Evolutionary conservation across 2,888 invertebrate species (phyloP), one percentile per base, ranked within the genome.

Genomic region (Drosophila multiciliata): DNA sequence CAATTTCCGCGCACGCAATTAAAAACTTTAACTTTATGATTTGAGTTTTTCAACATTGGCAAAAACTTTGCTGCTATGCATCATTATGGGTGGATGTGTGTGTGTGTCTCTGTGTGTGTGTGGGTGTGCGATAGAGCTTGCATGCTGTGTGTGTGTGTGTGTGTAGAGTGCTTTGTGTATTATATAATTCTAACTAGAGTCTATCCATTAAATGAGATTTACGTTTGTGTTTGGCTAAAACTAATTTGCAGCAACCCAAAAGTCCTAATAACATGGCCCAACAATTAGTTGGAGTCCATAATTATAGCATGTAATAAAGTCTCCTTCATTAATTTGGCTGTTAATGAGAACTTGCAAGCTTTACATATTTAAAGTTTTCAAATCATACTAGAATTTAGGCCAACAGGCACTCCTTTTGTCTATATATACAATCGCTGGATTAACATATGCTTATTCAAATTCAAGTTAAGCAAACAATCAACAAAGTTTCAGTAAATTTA

Each of bases 21-120:
- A 73, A 81, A 63, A 81, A 65, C 38, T 66, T 78, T 50, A 64
- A 65, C 64, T 57, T 70, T 58, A 62, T 80, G 64, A 76, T 65
- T 68, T 60, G 53, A 53, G 61, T 67, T 67, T 58, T 68, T 52
- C 38, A 65, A 38, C 45, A 48, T 29, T 54, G 38, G 32, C 35
- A 42, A 50, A 45, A 76, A 66, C 48, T 75, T 53, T 35, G 12
- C 50, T 33, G 12, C 35, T 57, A 20, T 55, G 53, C 29, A 36
- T 20, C 26, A 38, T 48, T 48, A 23, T 33, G 33, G 23, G 29
- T n/a, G 23, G 45, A n/a, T 55, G 55, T 36, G 36, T 55, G 55
- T 32, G 36, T 55, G 23, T 59, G 32, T 23, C 12, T 42, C 0
- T 12, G 4, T 9, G n/a, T 17, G 17, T 36, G 26, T 23, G 38